phyloP scores from a whole-genome alignment of 2,797 vertebrate genomes.

The Pogoniulus pusillus region DNA sequence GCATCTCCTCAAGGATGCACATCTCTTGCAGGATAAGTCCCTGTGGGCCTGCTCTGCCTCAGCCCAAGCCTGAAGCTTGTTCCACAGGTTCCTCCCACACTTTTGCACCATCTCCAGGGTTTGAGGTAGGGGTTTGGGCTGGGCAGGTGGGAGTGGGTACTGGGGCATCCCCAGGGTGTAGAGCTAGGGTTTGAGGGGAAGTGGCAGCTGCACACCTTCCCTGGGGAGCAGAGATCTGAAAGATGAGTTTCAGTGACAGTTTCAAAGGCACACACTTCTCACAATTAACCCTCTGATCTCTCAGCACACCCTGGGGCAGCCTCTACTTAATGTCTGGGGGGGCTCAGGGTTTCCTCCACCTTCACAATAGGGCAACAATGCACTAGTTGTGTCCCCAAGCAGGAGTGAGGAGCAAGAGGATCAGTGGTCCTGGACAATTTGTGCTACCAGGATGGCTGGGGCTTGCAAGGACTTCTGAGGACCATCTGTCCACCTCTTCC shows the following conservation, averaged over 20 bases:
- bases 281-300: not conserved
- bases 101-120: not conserved
- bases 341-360: not conserved
- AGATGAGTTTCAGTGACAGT: constrained; percentile 37
- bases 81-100: not conserved
- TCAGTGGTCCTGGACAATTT: not conserved
- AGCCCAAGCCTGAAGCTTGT: not conserved
- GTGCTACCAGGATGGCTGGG: not conserved
- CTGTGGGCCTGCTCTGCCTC: not conserved
- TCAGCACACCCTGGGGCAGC: rapidly evolving
- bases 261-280: constrained; percentile 20
- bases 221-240: constrained; percentile 19
- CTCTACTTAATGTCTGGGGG: not conserved
- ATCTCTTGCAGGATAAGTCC: not conserved
- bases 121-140: not conserved
- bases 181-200: constrained; percentile 7
- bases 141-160: not conserved
- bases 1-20: not conserved
- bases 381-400: not conserved
- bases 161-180: not conserved
- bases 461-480: not conserved
- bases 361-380: not conserved
- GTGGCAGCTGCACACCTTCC: not conserved
- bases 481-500: rapidly evolving
- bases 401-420: not conserved